Conservation (phyloP, 2,113 vertebrate species). For the Corythoichthys intestinalis region DNA sequence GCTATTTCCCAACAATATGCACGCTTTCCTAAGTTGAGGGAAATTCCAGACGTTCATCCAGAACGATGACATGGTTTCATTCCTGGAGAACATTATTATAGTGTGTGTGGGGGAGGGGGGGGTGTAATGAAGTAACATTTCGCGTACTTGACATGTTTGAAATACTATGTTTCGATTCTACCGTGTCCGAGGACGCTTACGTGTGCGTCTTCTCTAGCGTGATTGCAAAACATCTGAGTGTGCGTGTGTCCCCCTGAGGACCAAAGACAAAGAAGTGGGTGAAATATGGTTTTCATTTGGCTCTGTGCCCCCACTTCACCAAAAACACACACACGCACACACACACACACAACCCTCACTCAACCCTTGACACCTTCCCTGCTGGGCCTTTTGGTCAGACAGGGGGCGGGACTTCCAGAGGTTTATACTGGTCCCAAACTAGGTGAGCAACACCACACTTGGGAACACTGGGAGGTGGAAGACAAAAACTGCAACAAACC, state of each 20-base stretch:
- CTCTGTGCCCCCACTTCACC: constrained; percentile 29
- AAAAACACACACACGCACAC: constrained; percentile 3
- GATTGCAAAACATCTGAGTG: constrained; percentile 29
- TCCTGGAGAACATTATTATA: constrained; percentile 24
- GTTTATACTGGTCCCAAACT: constrained; percentile 50
- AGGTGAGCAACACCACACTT: constrained; percentile 52
- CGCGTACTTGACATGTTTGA: constrained; percentile 52
- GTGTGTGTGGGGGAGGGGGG: not conserved
- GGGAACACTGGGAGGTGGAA: constrained; percentile 16
- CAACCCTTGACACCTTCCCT: constrained; percentile 32
- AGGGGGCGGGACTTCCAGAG: constrained; percentile 30
- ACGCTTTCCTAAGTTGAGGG: constrained; percentile 1
- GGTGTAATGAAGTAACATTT: constrained; percentile 29
- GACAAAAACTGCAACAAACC: constrained; percentile 1
- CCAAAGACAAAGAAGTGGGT: constrained; percentile 19
- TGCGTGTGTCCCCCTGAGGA: constrained; percentile 40
- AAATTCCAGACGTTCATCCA: constrained; percentile 15
- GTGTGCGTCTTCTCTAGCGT: constrained; percentile 6
- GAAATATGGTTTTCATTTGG: constrained; percentile 68
- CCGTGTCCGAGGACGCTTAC: constrained; percentile 23
- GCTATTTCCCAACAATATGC: constrained; percentile 3
- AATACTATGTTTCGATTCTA: constrained; percentile 48
- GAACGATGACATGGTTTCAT: constrained; percentile 3
- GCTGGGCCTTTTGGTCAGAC: constrained; percentile 53
- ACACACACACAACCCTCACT: not conserved